Conservation (phyloP, 2,113 vertebrate species). For the Limanda limanda region DNA sequence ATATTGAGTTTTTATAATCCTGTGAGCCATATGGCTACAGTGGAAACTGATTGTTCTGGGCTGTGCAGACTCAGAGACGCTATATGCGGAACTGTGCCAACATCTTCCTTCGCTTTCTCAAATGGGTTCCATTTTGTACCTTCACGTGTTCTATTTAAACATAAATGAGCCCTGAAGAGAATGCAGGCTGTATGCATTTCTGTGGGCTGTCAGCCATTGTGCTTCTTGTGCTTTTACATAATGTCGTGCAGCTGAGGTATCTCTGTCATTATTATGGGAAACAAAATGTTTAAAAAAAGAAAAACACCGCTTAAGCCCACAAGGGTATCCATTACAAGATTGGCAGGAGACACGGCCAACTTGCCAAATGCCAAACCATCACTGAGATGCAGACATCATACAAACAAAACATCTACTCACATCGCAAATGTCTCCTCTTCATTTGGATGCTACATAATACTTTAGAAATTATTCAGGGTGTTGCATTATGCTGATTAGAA, state of each 20-base stretch:
- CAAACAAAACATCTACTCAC: conserved; percentile 28
- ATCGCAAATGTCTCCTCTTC: conserved; percentile 21
- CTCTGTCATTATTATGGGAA: background rate
- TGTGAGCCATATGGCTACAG: conserved; percentile 31
- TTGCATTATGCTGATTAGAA: conserved; percentile 40
- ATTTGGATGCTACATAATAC: conserved; percentile 12
- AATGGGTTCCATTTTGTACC: background rate
- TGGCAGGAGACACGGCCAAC: background rate
- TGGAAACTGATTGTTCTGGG: conserved; percentile 42
- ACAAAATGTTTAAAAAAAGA: background rate
- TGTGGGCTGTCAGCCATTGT: conserved; percentile 4
- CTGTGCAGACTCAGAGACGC: conserved; percentile 18
- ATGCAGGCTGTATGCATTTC: background rate
- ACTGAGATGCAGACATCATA: background rate
- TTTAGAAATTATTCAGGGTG: conserved; percentile 32
- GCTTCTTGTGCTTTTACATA: background rate
- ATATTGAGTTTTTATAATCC: conserved; percentile 65
- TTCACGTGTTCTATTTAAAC: conserved; percentile 1
- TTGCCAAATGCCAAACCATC: background rate
- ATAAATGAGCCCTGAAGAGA: background rate
- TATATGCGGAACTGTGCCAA: background rate
- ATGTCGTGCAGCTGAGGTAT: background rate
- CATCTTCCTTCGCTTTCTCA: background rate
- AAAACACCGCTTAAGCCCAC: background rate
- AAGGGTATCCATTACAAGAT: background rate